These are phyloP conservation scores for Acyrthosiphon pisum DNA, from an alignment of 1,140 invertebrate species.

Conservation along the genomic window DNA sequence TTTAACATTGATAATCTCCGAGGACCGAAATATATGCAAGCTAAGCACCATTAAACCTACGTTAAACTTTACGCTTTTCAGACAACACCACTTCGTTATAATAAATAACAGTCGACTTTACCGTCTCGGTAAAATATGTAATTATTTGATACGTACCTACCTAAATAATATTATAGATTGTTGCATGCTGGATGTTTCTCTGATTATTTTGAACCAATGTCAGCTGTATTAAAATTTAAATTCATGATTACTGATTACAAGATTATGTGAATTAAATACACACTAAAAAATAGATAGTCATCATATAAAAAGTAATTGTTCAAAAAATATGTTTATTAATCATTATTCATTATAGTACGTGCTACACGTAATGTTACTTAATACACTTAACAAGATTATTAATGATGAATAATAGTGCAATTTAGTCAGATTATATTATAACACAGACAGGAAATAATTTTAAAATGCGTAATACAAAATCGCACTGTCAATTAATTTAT, in stretches of 20 bases:
- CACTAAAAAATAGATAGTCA: neutral
- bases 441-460: too few relatives aligned
- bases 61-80: neutral
- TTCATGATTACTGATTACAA: neutral
- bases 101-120: neutral
- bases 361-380: neutral
- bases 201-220: neutral
- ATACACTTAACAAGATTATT: neutral
- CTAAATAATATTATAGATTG: too few relatives aligned
- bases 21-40: neutral
- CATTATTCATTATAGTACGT: neutral
- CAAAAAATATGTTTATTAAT: neutral
- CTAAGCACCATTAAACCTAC: neutral
- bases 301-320: neutral
- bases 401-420: neutral
- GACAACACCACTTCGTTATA: neutral
- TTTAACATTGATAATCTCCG: neutral
- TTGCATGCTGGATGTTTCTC: neutral
- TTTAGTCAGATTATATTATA: neutral
- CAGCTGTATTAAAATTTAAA: neutral
- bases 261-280: neutral
- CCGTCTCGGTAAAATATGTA: too few relatives aligned
- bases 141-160: too few relatives aligned
- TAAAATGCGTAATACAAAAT: too few relatives aligned
- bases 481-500: too few relatives aligned